phyloP scores from a whole-genome alignment of 2,888 invertebrate species.

The Drosophila cognata region DNA sequence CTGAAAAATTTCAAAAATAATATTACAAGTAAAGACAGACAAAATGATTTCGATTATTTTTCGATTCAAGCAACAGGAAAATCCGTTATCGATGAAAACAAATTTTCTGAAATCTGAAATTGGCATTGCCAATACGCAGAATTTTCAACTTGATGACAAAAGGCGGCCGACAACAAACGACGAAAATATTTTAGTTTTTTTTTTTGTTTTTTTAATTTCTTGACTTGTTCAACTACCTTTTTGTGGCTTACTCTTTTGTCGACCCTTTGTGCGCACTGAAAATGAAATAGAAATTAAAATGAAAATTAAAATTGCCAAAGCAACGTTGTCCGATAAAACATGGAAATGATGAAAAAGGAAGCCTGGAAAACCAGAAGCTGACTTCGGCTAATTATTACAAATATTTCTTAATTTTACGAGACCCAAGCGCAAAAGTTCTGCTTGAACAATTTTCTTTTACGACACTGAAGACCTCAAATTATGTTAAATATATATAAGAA shows the following conservation, averaged over 20 bases:
- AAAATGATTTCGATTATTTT: not conserved
- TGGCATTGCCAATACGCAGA: slow-evolving; percentile 26
- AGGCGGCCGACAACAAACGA: slow-evolving; percentile 10
- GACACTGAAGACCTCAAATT: slow-evolving; percentile 48
- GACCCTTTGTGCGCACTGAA: slow-evolving; percentile 31
- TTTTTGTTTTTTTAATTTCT: slow-evolving; percentile 30
- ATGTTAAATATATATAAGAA: slow-evolving; percentile 30
- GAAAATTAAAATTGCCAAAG: slow-evolving; percentile 33
- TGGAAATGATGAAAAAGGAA: not conserved
- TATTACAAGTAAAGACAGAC: not conserved
- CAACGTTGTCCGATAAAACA: slow-evolving; percentile 15
- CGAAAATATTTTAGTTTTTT: slow-evolving; percentile 29
- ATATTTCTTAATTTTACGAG: slow-evolving; percentile 73
- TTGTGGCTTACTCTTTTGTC: slow-evolving; percentile 10
- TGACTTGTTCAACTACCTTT: slow-evolving; percentile 28
- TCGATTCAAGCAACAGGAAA: not conserved
- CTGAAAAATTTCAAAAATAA: not conserved
- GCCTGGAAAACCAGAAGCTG: slow-evolving; percentile 9
- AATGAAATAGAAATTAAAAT: slow-evolving; percentile 32
- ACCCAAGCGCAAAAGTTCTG: slow-evolving; percentile 61
- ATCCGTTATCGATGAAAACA: not conserved
- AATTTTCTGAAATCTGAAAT: not conserved
- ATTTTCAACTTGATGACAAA: slow-evolving; percentile 35
- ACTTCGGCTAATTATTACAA: slow-evolving; percentile 71
- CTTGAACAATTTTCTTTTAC: slow-evolving; percentile 71